A percentile compares a stretch with the other conserved stretches of the same genome.
These are phyloP conservation scores for Amphiura filiformis DNA, from an alignment of 35 echinoderm and acorn worm genomes.

Conservation along the genomic window DNA sequence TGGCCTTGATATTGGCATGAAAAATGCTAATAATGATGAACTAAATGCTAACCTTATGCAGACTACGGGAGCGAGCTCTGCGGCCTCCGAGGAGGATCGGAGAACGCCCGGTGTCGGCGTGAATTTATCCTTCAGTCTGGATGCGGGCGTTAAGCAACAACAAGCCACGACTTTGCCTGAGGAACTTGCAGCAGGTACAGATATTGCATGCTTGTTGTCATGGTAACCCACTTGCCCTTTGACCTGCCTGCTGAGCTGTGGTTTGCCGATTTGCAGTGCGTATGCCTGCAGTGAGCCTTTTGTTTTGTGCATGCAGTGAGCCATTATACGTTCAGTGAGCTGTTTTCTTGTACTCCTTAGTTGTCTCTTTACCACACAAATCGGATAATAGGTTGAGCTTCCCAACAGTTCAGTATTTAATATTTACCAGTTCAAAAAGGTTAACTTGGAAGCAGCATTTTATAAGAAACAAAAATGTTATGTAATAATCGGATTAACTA, in stretches of 20 bases:
- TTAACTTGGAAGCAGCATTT: too few species aligned
- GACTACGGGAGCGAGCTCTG: neutral
- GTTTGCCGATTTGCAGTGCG: neutral
- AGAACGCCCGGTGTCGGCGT: neutral
- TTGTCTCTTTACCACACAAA: too few species aligned
- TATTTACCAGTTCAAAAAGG: too few species aligned
- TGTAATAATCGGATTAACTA: too few species aligned
- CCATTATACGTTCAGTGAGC: neutral
- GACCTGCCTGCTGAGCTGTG: neutral
- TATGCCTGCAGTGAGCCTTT: neutral
- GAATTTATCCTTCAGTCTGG: neutral
- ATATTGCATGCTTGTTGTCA: neutral
- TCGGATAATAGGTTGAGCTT: too few species aligned
- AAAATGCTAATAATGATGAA: slow-evolving; percentile 5
- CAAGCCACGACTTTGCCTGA: neutral
- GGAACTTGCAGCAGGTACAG: slow-evolving; percentile 6
- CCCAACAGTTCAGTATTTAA: too few species aligned
- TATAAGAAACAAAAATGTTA: too few species aligned
- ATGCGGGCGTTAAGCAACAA: neutral
- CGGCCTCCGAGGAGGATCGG: neutral
- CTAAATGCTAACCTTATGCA: slow-evolving; percentile 6
- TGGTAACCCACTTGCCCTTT: neutral
- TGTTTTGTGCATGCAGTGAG: neutral
- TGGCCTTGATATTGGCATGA: neutral
- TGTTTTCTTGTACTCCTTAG: too few species aligned